These are phyloP conservation scores for Aricia agestis DNA, from an alignment of 1,140 invertebrate genomes.

Conservation along the genomic window DNA sequence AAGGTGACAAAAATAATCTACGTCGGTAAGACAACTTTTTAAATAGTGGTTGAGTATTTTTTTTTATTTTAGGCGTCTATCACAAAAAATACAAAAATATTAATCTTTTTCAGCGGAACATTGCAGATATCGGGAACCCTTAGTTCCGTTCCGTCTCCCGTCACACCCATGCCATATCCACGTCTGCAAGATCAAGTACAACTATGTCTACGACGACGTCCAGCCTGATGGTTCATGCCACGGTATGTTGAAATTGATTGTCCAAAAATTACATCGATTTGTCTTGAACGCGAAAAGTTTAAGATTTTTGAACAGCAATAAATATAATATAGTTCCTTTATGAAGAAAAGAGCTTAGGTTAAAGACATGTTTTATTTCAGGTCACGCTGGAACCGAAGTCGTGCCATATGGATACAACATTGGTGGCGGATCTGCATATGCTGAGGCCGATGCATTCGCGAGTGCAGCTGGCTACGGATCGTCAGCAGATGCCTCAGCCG, in stretches of 20 bases:
- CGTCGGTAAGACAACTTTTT: conserved; percentile 37
- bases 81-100: neutral
- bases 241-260: too few species aligned
- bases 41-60: neutral
- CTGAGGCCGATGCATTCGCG: conserved; percentile 22
- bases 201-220: conserved; percentile 50
- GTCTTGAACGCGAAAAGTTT: too few species aligned
- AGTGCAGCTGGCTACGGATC: conserved; percentile 21
- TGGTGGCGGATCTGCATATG: conserved; percentile 22
- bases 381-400: conserved; percentile 26
- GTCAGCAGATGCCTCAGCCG: conserved; percentile 13
- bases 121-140: conserved; percentile 44
- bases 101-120: conserved; percentile 27
- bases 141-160: conserved; percentile 42
- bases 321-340: too few species aligned
- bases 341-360: too few species aligned
- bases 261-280: too few species aligned
- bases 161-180: conserved; percentile 37
- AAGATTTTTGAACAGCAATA: too few species aligned
- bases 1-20: conserved; percentile 49
- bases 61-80: neutral
- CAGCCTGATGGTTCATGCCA: neutral
- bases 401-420: conserved; percentile 24
- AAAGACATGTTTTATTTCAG: neutral
- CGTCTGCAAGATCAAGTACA: conserved; percentile 54